Evolutionary conservation across 2,113 vertebrate genomes (phyloP).

Genomic region (Neodontobutis hainanensis): DNA sequence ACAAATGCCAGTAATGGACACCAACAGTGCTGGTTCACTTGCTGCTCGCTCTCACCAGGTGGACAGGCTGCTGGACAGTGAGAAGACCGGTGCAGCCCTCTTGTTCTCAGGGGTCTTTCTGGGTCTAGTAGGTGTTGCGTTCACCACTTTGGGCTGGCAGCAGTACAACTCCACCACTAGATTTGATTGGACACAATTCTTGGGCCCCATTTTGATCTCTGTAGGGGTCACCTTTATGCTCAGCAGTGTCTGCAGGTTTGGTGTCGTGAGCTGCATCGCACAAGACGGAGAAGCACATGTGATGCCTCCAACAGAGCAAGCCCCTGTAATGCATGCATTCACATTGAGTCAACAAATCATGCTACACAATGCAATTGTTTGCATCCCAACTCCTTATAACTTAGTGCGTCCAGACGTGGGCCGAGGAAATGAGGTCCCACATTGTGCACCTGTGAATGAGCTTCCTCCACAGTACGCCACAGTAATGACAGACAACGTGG

Average conservation of each 20-base stretch:
- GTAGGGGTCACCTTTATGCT: conserved; percentile 83
- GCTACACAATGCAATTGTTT: conserved; percentile 79
- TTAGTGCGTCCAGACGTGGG: conserved; percentile 65
- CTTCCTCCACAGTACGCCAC: conserved; percentile 76
- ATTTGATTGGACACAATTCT: conserved; percentile 84
- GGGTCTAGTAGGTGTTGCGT: conserved; percentile 81
- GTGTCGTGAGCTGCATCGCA: conserved; percentile 77
- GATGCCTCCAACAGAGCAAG: conserved; percentile 56
- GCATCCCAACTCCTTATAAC: conserved; percentile 74
- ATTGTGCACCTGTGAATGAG: conserved; percentile 12
- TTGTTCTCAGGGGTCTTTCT: conserved; percentile 85
- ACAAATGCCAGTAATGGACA: conserved; percentile 13
- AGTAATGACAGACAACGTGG: conserved; percentile 72
- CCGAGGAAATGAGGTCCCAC: conserved; percentile 29
- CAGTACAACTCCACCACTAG: conserved; percentile 61
- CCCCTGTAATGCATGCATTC: conserved; percentile 70
- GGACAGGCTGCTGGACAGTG: conserved; percentile 58
- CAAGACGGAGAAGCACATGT: conserved; percentile 71
- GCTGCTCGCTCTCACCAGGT: conserved; percentile 54
- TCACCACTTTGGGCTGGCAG: conserved; percentile 85
- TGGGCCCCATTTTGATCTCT: conserved; percentile 86
- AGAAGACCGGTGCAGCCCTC: conserved; percentile 81
- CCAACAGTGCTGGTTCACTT: conserved; percentile 58
- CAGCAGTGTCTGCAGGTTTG: conserved; percentile 84
- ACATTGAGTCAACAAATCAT: conserved; percentile 82